Percentiles rank a stretch among this genome's conserved stretches.
Evolutionary conservation across 2,113 vertebrate genomes (phyloP).

Genomic region (Alouatta palliata): DNA sequence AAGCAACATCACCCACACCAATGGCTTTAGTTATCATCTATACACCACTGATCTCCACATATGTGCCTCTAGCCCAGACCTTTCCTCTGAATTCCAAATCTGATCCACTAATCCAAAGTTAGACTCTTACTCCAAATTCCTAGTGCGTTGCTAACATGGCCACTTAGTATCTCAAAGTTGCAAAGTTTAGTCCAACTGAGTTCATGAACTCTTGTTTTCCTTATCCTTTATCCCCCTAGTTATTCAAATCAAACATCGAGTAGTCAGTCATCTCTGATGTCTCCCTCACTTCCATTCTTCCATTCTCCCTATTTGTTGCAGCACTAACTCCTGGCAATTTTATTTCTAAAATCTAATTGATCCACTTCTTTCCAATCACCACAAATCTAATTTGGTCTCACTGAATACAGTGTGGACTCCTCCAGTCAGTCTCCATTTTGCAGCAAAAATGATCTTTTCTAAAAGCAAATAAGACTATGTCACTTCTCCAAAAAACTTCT

Average conservation of each 20-base stretch:
- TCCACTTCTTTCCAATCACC: neutral
- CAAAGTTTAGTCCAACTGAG: slow-evolving; percentile 2
- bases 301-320: neutral
- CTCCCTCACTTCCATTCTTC: neutral
- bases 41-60: neutral
- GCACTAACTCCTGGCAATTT: neutral
- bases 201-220: slow-evolving; percentile 43
- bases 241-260: slow-evolving; percentile 36
- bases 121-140: neutral
- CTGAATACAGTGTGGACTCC: neutral
- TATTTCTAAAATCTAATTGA: slow-evolving; percentile 11
- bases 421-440: neutral
- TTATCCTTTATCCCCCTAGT: neutral
- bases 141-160: neutral
- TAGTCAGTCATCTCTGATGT: neutral
- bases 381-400: neutral
- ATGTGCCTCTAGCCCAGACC: neutral
- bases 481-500: neutral
- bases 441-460: slow-evolving; percentile 22
- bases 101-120: neutral
- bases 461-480: neutral
- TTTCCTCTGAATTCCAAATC: neutral
- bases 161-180: neutral
- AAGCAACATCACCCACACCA: neutral
- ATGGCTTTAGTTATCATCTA: neutral